A percentile compares a stretch with the other conserved stretches of the same genome.
phyloP scores from a whole-genome alignment of 2,888 invertebrate genomes.

The Drosophila multiciliata region DNA sequence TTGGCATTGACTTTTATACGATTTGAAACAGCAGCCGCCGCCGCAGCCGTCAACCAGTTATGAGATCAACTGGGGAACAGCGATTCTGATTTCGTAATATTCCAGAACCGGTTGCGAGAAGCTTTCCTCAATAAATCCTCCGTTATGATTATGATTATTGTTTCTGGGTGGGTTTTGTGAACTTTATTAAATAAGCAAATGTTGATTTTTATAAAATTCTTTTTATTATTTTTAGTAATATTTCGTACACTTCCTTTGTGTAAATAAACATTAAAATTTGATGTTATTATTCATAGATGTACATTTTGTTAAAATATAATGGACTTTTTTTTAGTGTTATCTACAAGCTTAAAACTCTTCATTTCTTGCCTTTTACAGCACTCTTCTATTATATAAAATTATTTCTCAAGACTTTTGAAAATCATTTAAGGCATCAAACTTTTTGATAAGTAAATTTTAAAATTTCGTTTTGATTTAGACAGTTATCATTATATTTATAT shows the following conservation, averaged over 20 bases:
- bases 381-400: constrained; percentile 28
- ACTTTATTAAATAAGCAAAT: constrained; percentile 31
- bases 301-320: constrained; percentile 46
- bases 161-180: constrained; percentile 28
- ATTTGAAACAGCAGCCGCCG: background rate
- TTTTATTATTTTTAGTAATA: constrained; percentile 61
- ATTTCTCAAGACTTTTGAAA: constrained; percentile 29
- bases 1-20: constrained; percentile 53
- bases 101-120: constrained; percentile 45
- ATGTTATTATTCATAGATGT: constrained; percentile 34
- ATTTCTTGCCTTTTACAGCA: constrained; percentile 18
- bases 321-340: constrained; percentile 56
- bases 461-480: constrained; percentile 12
- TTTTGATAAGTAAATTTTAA: constrained; percentile 46
- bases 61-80: constrained; percentile 15
- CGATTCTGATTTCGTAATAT: constrained; percentile 5
- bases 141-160: constrained; percentile 45
- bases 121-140: constrained; percentile 57
- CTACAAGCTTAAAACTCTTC: constrained; percentile 45
- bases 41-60: constrained; percentile 34
- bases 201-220: constrained; percentile 47
- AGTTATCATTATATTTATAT: constrained; percentile 7
- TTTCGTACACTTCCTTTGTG: constrained; percentile 56
- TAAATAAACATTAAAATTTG: constrained; percentile 59
- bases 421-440: constrained; percentile 54